Conservation (phyloP, 2,888 invertebrate species). For the Lydus trimaculatus region DNA sequence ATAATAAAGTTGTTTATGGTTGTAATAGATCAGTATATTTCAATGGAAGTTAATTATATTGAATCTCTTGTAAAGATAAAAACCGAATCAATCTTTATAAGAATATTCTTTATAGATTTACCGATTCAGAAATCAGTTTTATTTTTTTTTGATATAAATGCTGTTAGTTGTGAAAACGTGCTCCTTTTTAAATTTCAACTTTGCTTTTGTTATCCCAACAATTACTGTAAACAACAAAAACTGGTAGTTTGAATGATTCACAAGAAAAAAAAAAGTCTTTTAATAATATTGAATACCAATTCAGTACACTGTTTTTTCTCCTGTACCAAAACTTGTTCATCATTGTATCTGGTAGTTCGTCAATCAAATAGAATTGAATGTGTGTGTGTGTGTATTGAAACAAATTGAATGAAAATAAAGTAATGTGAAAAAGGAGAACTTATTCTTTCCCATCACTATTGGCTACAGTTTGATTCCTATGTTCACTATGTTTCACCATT, state of each 20-base stretch:
- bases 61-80: background rate
- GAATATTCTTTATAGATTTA: background rate
- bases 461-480: constrained; percentile 21
- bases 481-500: constrained; percentile 12
- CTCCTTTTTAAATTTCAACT: background rate
- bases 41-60: background rate
- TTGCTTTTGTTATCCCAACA: background rate
- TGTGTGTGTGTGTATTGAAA: constrained; percentile 2
- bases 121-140: background rate
- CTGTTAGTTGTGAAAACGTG: background rate
- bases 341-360: background rate
- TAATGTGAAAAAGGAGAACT: constrained; percentile 1
- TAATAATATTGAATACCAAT: background rate
- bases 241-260: background rate
- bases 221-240: background rate
- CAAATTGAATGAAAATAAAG: background rate
- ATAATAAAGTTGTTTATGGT: background rate
- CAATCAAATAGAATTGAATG: background rate
- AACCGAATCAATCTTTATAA: background rate
- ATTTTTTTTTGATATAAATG: background rate
- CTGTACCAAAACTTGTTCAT: background rate
- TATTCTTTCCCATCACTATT: constrained; percentile 17
- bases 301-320: background rate
- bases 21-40: background rate
- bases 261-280: background rate